Evolutionary conservation across 2,113 vertebrate genomes (phyloP).

Genomic region (Athene noctua): DNA sequence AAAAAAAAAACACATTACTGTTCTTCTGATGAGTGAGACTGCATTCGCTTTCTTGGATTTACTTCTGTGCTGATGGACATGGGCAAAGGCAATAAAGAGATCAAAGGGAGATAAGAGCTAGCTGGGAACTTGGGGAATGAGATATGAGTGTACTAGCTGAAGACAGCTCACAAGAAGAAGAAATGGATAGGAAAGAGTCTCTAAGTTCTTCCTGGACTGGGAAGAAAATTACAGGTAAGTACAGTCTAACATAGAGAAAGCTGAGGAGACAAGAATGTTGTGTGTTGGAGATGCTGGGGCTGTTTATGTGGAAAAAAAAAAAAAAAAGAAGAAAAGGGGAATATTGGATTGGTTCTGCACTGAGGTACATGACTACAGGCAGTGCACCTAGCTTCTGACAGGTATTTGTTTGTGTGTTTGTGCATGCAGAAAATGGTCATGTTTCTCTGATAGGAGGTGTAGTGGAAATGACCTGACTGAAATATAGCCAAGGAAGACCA

Average conservation of each 20-base stretch:
- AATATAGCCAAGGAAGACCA: background rate
- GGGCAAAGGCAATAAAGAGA: background rate
- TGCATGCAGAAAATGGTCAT: background rate
- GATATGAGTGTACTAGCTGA: background rate
- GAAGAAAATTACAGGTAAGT: background rate
- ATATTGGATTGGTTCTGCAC: background rate
- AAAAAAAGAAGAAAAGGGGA: background rate
- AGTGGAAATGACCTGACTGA: background rate
- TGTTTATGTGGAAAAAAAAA: background rate
- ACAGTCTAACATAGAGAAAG: background rate
- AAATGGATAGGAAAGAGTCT: background rate
- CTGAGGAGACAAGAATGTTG: background rate
- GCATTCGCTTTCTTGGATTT: background rate
- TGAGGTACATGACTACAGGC: background rate
- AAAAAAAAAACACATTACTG: background rate
- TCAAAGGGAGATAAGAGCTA: background rate
- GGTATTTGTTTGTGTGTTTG: background rate
- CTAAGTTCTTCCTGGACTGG: background rate
- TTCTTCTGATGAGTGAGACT: background rate
- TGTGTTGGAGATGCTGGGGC: background rate
- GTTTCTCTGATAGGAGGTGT: background rate
- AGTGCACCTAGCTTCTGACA: background rate
- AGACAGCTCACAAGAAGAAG: background rate
- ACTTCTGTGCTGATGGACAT: background rate
- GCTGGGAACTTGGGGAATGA: background rate